Evolutionary conservation across 2,888 invertebrate species (phyloP).

Genomic region (Standfussiana lucernea): DNA sequence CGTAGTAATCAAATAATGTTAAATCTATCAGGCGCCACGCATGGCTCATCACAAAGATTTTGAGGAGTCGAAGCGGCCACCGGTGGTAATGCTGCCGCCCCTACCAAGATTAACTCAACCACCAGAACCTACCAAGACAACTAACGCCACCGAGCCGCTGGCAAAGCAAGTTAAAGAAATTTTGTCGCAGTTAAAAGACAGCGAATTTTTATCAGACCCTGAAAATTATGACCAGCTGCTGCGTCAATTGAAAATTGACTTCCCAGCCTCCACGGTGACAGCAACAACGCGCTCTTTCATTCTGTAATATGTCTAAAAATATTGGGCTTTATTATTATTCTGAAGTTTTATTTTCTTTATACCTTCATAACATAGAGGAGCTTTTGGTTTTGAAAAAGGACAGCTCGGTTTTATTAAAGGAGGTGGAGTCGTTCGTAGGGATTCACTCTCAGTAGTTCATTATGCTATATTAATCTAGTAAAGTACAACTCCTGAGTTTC

Average conservation of each 20-base stretch:
- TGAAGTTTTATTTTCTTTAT: constrained; percentile 38
- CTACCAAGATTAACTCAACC: constrained; percentile 20
- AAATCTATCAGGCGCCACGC: constrained; percentile 48
- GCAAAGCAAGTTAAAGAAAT: constrained; percentile 37
- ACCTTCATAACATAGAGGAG: background rate
- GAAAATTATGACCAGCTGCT: constrained; percentile 19
- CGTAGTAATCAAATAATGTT: constrained; percentile 38
- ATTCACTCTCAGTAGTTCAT: background rate
- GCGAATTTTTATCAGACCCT: constrained; percentile 6
- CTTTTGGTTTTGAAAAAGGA: background rate
- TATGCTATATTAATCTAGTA: background rate
- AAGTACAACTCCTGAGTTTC: no score
- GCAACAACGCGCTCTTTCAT: background rate
- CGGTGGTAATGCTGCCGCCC: constrained; percentile 20
- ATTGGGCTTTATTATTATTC: background rate
- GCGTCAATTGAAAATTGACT: constrained; percentile 22
- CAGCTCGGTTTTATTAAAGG: background rate
- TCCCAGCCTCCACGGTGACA: background rate
- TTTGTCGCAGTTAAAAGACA: constrained; percentile 27
- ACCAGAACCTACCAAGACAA: background rate
- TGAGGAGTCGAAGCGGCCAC: background rate
- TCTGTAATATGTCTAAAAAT: background rate
- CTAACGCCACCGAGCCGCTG: constrained; percentile 14
- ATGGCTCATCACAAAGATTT: constrained; percentile 46
- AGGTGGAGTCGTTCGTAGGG: background rate